These are phyloP conservation scores for Oscheius sp. DNA, from an alignment of 1,140 invertebrate species.

Conservation along the genomic window DNA sequence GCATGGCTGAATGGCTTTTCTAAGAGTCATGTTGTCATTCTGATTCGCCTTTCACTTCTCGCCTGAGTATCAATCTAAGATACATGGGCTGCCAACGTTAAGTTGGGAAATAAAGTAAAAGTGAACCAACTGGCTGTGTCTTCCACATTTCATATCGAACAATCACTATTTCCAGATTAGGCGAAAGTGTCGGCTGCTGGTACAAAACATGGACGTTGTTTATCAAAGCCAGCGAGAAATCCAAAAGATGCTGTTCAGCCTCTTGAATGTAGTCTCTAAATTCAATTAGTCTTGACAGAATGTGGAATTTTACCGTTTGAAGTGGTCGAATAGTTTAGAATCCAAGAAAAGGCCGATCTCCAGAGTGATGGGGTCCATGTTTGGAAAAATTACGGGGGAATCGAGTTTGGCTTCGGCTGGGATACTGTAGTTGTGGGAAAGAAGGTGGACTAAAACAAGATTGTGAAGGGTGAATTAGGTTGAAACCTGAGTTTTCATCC, in stretches of 20 bases:
- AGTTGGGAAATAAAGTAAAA: not conserved
- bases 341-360: conserved; percentile 60
- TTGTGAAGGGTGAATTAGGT: not conserved
- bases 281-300: not conserved
- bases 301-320: conserved; percentile 42
- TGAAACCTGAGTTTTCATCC: conserved; percentile 33
- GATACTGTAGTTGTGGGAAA: conserved; percentile 54
- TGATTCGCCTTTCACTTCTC: too few species aligned
- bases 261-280: conserved; percentile 41
- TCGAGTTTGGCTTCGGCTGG: conserved; percentile 55
- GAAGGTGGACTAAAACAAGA: conserved; percentile 16
- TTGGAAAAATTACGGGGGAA: conserved; percentile 60
- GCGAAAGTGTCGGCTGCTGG: conserved; percentile 57
- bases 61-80: too few species aligned
- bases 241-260: conserved; percentile 57
- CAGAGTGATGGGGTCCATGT: conserved; percentile 60
- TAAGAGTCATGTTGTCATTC: too few species aligned
- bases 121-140: conserved; percentile 49
- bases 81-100: too few species aligned
- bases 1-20: too few species aligned
- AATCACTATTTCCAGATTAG: conserved; percentile 60
- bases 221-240: conserved; percentile 58
- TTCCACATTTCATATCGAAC: conserved; percentile 61
- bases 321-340: conserved; percentile 57
- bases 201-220: conserved; percentile 61